These are phyloP conservation scores for Leptodirus hochenwartii DNA, from an alignment of 2,888 invertebrate species.

Conservation along the genomic window DNA sequence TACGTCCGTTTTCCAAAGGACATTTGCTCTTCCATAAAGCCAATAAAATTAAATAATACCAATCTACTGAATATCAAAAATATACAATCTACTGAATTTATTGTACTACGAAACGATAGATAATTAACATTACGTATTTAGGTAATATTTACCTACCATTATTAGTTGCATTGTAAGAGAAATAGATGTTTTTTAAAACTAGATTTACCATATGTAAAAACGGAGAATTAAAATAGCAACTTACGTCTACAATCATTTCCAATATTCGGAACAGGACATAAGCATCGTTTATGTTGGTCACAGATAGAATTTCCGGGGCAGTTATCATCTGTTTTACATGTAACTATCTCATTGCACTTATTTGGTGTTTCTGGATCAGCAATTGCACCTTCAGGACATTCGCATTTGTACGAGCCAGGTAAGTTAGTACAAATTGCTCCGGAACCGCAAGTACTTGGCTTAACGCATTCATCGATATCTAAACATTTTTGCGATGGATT, in stretches of 20 bases:
- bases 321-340: constrained; percentile 53
- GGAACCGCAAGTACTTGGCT: constrained; percentile 48
- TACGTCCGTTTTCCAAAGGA: too few species aligned
- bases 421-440: constrained; percentile 62
- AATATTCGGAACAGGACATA: constrained; percentile 80
- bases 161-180: too few species aligned
- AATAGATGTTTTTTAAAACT: too few species aligned
- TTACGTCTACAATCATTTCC: constrained; percentile 85
- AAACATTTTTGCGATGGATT: constrained; percentile 64
- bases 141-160: too few species aligned
- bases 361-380: constrained; percentile 71
- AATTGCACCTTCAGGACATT: constrained; percentile 64
- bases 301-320: constrained; percentile 85
- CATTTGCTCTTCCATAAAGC: too few species aligned
- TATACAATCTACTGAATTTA: too few species aligned
- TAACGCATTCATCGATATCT: constrained; percentile 69
- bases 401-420: constrained; percentile 59
- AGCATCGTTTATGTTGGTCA: constrained; percentile 54
- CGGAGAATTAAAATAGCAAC: too few species aligned
- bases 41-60: too few species aligned
- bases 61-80: too few species aligned
- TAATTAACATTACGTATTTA: too few species aligned
- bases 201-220: too few species aligned
- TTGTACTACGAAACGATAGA: too few species aligned
- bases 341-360: constrained; percentile 66